Evolutionary conservation across 2,888 invertebrate genomes (phyloP).

Genomic region (Hymenopus coronatus): DNA sequence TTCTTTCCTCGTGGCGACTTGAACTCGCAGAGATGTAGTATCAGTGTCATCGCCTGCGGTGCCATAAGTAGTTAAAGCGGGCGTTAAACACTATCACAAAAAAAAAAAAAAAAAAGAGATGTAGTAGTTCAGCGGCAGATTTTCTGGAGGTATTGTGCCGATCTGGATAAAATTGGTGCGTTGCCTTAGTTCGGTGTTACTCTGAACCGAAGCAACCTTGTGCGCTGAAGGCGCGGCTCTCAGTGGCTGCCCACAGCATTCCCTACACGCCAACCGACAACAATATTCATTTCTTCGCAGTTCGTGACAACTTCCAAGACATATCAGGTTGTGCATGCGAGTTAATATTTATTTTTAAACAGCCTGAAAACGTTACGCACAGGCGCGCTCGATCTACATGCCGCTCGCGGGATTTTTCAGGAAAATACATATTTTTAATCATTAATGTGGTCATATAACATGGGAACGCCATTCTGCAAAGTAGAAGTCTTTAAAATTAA

Average conservation of each 20-base stretch:
- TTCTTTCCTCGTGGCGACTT: too few species aligned
- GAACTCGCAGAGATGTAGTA: too few species aligned
- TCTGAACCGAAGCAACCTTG: not conserved
- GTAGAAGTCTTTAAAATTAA: too few species aligned
- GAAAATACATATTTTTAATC: too few species aligned
- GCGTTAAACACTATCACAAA: too few species aligned
- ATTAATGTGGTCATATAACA: too few species aligned
- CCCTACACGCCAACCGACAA: not conserved
- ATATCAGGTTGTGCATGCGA: not conserved
- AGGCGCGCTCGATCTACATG: not conserved
- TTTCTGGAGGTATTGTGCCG: not conserved
- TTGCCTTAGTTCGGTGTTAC: not conserved
- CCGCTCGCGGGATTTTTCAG: too few species aligned
- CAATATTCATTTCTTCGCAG: not conserved
- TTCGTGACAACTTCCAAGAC: not conserved
- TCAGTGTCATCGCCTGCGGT: too few species aligned
- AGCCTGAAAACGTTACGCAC: not conserved
- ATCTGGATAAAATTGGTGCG: not conserved
- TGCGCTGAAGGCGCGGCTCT: not conserved
- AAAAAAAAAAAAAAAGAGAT: too few species aligned
- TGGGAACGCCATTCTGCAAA: too few species aligned
- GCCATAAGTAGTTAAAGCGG: too few species aligned
- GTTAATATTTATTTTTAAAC: not conserved
- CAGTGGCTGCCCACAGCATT: not conserved
- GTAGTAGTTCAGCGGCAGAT: not conserved